Conservation (phyloP, 2,888 invertebrate species). For the Microplitis manilae region DNA sequence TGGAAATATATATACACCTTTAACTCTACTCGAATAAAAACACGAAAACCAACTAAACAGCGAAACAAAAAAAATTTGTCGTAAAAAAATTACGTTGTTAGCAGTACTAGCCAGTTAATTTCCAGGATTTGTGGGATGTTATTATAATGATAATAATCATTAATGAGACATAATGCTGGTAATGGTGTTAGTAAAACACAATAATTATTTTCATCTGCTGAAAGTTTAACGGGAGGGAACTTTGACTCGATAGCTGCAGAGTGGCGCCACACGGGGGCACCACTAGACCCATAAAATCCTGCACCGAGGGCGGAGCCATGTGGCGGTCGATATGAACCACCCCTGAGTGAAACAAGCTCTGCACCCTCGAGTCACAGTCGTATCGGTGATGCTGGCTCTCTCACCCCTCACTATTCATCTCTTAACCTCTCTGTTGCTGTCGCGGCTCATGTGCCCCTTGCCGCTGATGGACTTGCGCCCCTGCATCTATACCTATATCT, state of each 20-base stretch:
- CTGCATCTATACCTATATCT: constrained; percentile 32
- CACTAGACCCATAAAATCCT: constrained; percentile 37
- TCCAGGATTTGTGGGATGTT: too few species aligned
- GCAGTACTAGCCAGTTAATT: too few species aligned
- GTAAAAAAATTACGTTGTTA: too few species aligned
- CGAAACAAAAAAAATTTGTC: too few species aligned
- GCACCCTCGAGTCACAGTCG: constrained; percentile 32
- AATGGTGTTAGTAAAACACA: too few species aligned
- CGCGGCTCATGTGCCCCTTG: constrained; percentile 18
- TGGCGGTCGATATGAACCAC: constrained; percentile 62
- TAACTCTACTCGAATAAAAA: background rate
- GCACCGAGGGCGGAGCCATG: constrained; percentile 59
- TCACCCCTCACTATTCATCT: constrained; percentile 24
- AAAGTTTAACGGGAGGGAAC: background rate
- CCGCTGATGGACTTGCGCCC: constrained; percentile 23
- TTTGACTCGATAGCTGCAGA: background rate
- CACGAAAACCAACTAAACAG: background rate
- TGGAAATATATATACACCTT: background rate
- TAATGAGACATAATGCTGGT: too few species aligned
- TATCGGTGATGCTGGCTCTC: constrained; percentile 10
- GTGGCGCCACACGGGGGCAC: constrained; percentile 38
- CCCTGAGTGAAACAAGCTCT: constrained; percentile 60
- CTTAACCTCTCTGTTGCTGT: constrained; percentile 18
- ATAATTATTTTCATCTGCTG: too few species aligned
- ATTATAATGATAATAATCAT: background rate